Evolutionary conservation across 2,888 invertebrate species (phyloP).

Genomic region (Drosophila barbarae): DNA sequence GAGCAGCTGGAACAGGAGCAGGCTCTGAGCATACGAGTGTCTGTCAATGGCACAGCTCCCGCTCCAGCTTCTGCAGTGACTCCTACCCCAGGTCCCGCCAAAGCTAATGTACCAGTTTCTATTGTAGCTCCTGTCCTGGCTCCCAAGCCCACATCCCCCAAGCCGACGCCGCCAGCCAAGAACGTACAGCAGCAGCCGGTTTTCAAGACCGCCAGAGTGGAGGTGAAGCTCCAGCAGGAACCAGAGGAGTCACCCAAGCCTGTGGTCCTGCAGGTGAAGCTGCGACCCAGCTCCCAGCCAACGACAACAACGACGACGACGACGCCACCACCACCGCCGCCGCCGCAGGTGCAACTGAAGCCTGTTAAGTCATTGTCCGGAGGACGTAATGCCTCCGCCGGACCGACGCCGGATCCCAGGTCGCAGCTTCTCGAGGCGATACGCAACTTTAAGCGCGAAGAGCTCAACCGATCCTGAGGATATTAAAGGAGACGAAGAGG

Average conservation of each 20-base stretch:
- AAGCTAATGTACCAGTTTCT: slow-evolving; percentile 6
- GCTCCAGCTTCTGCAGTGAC: not conserved
- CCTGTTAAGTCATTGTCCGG: slow-evolving; percentile 53
- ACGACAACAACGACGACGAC: slow-evolving; percentile 21
- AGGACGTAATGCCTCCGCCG: slow-evolving; percentile 46
- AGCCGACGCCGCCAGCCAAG: slow-evolving; percentile 45
- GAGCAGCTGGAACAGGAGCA: slow-evolving; percentile 62
- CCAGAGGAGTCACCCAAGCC: slow-evolving; percentile 15
- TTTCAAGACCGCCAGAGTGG: slow-evolving; percentile 65
- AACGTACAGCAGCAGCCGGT: slow-evolving; percentile 28
- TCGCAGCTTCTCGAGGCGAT: slow-evolving; percentile 86
- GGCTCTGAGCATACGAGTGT: slow-evolving; percentile 52
- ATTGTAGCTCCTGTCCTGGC: slow-evolving; percentile 3
- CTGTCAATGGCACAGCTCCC: slow-evolving; percentile 41
- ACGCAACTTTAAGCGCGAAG: slow-evolving; percentile 83
- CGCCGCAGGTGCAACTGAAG: slow-evolving; percentile 62
- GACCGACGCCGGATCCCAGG: slow-evolving; percentile 81
- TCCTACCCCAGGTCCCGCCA: not conserved
- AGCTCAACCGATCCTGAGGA: slow-evolving; percentile 70
- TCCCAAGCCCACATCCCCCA: slow-evolving; percentile 17
- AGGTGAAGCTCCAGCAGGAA: slow-evolving; percentile 57
- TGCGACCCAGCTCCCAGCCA: slow-evolving; percentile 44
- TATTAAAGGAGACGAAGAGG: not conserved
- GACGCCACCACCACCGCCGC: slow-evolving; percentile 28
- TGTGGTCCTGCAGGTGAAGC: slow-evolving; percentile 52